phyloP scores from a whole-genome alignment of 2,888 invertebrate species.

The Cryptocheilus praepositus region DNA sequence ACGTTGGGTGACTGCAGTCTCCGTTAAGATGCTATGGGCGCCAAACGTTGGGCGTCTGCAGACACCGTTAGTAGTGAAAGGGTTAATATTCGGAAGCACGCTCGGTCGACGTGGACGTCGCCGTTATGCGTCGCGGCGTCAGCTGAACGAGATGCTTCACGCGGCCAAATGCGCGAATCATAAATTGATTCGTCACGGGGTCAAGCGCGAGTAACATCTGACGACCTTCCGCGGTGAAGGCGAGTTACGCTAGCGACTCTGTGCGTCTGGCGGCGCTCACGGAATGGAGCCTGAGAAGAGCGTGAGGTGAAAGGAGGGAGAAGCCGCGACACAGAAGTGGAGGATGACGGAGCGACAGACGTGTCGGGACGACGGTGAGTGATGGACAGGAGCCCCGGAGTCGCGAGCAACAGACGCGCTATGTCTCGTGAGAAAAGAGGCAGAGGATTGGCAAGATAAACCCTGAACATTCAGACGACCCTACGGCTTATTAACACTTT shows the following conservation, averaged over 20 bases:
- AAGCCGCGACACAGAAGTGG: conserved; percentile 27
- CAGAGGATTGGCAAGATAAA: conserved; percentile 37
- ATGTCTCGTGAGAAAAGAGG: conserved; percentile 33
- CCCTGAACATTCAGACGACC: conserved; percentile 21
- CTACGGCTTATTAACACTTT: conserved; percentile 32
- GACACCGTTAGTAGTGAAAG: no score
- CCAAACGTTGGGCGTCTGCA: no score
- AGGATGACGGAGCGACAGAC: conserved; percentile 59
- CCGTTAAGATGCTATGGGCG: no score
- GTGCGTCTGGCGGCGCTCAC: no score
- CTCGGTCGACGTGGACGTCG: no score
- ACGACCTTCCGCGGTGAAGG: neutral
- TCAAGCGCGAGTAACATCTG: neutral
- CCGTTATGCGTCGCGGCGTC: no score
- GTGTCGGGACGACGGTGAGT: conserved; percentile 64
- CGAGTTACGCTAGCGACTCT: neutral
- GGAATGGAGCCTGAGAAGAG: conserved; percentile 3
- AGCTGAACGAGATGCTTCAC: no score
- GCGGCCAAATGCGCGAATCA: conserved; percentile 5
- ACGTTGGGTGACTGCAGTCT: no score
- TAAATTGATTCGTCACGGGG: conserved; percentile 27
- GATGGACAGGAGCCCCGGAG: conserved; percentile 66
- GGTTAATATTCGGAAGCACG: no score
- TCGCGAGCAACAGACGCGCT: conserved; percentile 34
- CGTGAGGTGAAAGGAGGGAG: conserved; percentile 10